A percentile compares a stretch with the other conserved stretches of the same genome.
phyloP scores from a whole-genome alignment of 2,888 invertebrate genomes.

The Drosophila histrio region DNA sequence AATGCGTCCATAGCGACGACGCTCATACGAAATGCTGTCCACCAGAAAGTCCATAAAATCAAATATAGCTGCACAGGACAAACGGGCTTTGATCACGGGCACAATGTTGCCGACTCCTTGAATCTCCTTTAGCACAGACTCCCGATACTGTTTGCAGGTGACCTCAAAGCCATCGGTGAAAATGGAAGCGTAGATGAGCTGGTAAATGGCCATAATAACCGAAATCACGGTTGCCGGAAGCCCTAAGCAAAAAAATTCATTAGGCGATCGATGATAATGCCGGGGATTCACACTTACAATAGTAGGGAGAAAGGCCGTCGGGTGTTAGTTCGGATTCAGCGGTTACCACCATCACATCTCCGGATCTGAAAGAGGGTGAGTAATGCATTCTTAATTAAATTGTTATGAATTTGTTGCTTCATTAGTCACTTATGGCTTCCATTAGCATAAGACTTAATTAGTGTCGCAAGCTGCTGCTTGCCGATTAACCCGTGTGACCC shows the following conservation, averaged over 20 bases:
- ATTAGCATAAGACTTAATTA: slow-evolving; percentile 71
- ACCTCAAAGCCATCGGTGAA: slow-evolving; percentile 90
- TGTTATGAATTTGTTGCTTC: slow-evolving; percentile 19
- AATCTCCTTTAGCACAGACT: slow-evolving; percentile 86
- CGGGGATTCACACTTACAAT: slow-evolving; percentile 83
- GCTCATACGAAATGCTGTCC: slow-evolving; percentile 87
- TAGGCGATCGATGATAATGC: neutral
- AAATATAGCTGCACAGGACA: slow-evolving; percentile 90
- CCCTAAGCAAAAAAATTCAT: slow-evolving; percentile 82
- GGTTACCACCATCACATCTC: slow-evolving; percentile 88
- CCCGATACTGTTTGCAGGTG: slow-evolving; percentile 91
- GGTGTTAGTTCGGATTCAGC: slow-evolving; percentile 87
- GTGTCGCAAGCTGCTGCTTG: slow-evolving; percentile 28
- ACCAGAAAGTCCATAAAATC: slow-evolving; percentile 94
- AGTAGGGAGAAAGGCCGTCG: slow-evolving; percentile 87
- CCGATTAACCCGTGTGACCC: slow-evolving; percentile 74
- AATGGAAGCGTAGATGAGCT: slow-evolving; percentile 88
- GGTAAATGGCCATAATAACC: slow-evolving; percentile 87
- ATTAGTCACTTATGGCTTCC: slow-evolving; percentile 44
- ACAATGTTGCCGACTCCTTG: slow-evolving; percentile 84
- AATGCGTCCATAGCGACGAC: slow-evolving; percentile 88
- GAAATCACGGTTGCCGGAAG: slow-evolving; percentile 87
- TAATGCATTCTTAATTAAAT: slow-evolving; percentile 46
- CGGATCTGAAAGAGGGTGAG: slow-evolving; percentile 85
- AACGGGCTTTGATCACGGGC: slow-evolving; percentile 85